Conservation (phyloP, 2,888 invertebrate genomes). For the Hemicrepidius hirtus region DNA sequence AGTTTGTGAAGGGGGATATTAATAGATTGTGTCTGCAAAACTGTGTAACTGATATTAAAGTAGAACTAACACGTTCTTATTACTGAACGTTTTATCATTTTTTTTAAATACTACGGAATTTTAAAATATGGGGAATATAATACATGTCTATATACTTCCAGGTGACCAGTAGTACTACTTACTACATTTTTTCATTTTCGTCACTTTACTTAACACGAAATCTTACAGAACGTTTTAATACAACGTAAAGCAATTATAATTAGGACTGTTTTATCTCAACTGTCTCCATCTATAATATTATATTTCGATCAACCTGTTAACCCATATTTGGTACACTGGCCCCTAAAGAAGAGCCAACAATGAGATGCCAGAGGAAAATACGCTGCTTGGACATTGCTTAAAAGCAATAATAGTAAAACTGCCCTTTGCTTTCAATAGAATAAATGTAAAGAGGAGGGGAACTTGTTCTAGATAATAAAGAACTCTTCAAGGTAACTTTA, state of each 20-base stretch:
- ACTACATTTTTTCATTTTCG: too few relatives aligned
- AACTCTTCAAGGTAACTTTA: neutral
- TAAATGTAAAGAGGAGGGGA: neutral
- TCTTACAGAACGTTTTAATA: too few relatives aligned
- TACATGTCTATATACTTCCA: too few relatives aligned
- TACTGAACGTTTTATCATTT: neutral
- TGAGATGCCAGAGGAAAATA: constrained; percentile 1
- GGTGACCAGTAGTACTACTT: too few relatives aligned
- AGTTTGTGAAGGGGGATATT: constrained; percentile 3
- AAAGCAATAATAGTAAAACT: constrained; percentile 15
- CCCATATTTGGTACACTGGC: constrained; percentile 28
- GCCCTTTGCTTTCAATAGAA: neutral
- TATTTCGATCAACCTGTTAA: constrained; percentile 28
- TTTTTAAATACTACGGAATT: too few relatives aligned
- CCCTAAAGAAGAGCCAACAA: constrained; percentile 1
- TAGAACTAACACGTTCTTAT: constrained; percentile 11
- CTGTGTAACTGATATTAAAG: constrained; percentile 12
- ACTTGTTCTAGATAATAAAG: neutral
- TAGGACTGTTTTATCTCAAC: neutral
- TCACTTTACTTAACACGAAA: too few relatives aligned
- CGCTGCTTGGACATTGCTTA: neutral
- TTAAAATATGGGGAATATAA: too few relatives aligned
- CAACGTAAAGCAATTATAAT: neutral
- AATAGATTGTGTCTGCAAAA: constrained; percentile 14
- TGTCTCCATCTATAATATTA: neutral